Percentiles rank a stretch among this genome's conserved stretches.
Conservation (phyloP, 1,140 invertebrate genomes). For the Sipha flava region DNA sequence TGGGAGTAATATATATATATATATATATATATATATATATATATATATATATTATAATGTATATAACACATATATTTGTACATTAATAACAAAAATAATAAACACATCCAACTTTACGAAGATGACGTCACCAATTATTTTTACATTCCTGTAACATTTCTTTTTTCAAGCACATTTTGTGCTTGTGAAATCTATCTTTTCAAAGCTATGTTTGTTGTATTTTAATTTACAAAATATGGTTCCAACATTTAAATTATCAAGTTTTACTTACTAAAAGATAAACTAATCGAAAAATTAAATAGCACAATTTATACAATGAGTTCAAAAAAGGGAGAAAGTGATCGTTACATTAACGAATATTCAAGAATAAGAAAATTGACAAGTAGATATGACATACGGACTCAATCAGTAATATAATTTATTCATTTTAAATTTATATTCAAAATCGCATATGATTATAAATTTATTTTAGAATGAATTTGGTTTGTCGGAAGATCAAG, state of each 20-base stretch:
- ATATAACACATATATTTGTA: too few relatives aligned
- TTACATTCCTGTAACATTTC: too few relatives aligned
- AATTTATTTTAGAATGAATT: constrained; percentile 64
- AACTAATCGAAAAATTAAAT: too few relatives aligned
- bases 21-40: neutral
- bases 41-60: too few relatives aligned
- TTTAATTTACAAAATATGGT: neutral
- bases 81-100: constrained; percentile 7
- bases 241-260: neutral
- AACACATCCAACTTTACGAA: constrained; percentile 2
- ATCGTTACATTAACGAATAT: constrained; percentile 22
- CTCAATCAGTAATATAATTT: constrained; percentile 45
- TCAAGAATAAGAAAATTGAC: constrained; percentile 25
- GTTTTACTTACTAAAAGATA: too few relatives aligned
- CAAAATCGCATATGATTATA: neutral
- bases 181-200: neutral
- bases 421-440: neutral
- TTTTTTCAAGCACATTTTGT: too few relatives aligned
- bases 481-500: constrained; percentile 76
- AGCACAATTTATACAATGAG: neutral
- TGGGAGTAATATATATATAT: neutral
- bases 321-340: neutral
- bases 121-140: neutral
- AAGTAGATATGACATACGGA: constrained; percentile 22
- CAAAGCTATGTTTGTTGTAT: too few relatives aligned